Percentiles rank a stretch among this genome's conserved stretches.
Conservation (phyloP, 1,140 invertebrate species). For the Micrasema longulum region DNA sequence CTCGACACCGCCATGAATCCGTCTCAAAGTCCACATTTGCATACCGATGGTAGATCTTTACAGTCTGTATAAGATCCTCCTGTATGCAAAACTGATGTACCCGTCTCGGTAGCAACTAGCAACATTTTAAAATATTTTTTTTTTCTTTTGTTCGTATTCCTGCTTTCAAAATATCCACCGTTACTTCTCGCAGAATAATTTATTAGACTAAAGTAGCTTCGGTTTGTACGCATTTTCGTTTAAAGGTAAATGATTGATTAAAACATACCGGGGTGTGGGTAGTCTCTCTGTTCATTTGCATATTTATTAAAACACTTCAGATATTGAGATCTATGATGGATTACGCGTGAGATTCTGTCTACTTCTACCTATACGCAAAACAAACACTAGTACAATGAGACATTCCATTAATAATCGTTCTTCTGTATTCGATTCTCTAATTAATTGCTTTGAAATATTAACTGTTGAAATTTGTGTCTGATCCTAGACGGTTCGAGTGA, state of each 20-base stretch:
- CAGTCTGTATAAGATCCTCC: too few species aligned
- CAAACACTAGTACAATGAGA: slow-evolving; percentile 26
- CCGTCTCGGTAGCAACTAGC: too few species aligned
- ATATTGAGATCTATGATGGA: slow-evolving; percentile 5
- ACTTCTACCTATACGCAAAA: slow-evolving; percentile 4
- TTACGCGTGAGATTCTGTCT: background rate
- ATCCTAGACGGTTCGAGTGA: slow-evolving; percentile 17
- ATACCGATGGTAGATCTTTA: too few species aligned
- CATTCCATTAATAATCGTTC: slow-evolving; percentile 20
- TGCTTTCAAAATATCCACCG: too few species aligned
- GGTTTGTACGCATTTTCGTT: background rate
- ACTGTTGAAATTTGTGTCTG: slow-evolving; percentile 31
- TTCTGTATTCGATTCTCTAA: slow-evolving; percentile 20
- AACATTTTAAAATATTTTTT: too few species aligned
- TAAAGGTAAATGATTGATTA: slow-evolving; percentile 6
- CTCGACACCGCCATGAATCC: slow-evolving; percentile 32
- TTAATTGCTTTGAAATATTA: slow-evolving; percentile 37
- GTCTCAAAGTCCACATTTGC: slow-evolving; percentile 38
- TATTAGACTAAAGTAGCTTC: too few species aligned
- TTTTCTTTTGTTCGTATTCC: too few species aligned
- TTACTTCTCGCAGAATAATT: too few species aligned
- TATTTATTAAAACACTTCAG: slow-evolving; percentile 16
- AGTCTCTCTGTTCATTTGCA: slow-evolving; percentile 10
- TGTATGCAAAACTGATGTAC: too few species aligned
- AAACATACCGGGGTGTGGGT: background rate